Conservation (phyloP, 2,888 invertebrate genomes). For the Leucania comma region DNA sequence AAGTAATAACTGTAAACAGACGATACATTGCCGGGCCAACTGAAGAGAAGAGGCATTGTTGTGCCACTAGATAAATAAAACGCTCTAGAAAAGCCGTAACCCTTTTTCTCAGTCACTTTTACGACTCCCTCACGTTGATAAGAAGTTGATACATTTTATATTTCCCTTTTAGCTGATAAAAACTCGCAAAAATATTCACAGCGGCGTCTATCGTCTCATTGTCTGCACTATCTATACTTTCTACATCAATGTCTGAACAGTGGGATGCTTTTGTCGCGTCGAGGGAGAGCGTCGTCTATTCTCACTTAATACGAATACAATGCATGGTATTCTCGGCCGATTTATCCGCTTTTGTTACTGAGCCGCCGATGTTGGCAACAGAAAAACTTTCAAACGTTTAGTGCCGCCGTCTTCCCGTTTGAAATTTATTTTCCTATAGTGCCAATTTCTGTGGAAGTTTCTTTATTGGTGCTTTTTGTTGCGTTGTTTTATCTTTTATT, state of each 20-base stretch:
- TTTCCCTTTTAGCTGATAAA: slow-evolving; percentile 49
- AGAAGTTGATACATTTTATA: slow-evolving; percentile 60
- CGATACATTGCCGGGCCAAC: slow-evolving; percentile 28
- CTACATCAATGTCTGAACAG: slow-evolving; percentile 68
- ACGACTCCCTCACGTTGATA: slow-evolving; percentile 50
- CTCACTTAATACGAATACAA: slow-evolving; percentile 83
- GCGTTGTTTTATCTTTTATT: slow-evolving; percentile 13
- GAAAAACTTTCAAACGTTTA: slow-evolving; percentile 75
- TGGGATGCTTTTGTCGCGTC: slow-evolving; percentile 74
- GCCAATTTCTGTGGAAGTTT: slow-evolving; percentile 59
- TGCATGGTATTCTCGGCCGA: slow-evolving; percentile 77
- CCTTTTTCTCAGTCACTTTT: slow-evolving; percentile 56
- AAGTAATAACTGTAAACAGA: slow-evolving; percentile 22
- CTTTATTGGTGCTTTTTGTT: slow-evolving; percentile 34
- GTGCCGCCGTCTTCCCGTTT: slow-evolving; percentile 62
- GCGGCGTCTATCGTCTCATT: slow-evolving; percentile 52
- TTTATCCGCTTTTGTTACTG: slow-evolving; percentile 79
- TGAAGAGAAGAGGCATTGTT: slow-evolving; percentile 40
- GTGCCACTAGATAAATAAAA: slow-evolving; percentile 47
- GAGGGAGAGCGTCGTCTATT: slow-evolving; percentile 76
- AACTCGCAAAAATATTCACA: slow-evolving; percentile 53
- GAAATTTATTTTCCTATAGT: slow-evolving; percentile 65
- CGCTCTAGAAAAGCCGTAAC: slow-evolving; percentile 45
- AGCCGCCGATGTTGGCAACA: slow-evolving; percentile 70
- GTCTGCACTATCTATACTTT: slow-evolving; percentile 66